Percentiles rank a stretch among this genome's conserved stretches.
Evolutionary conservation across 2,797 vertebrate genomes (phyloP).

Genomic region (Pelochelys cantorii): DNA sequence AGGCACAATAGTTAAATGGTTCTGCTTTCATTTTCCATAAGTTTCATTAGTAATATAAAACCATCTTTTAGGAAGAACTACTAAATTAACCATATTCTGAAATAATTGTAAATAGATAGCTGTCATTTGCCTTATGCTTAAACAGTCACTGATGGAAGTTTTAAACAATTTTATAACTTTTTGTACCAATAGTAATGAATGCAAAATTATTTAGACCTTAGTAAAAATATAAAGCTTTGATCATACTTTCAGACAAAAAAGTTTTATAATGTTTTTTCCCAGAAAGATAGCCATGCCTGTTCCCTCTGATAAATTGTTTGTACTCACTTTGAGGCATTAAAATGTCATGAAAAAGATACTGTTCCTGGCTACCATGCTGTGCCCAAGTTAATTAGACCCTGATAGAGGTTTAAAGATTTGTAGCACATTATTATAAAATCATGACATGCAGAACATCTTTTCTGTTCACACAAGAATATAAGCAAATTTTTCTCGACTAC

Average conservation of each 20-base stretch:
- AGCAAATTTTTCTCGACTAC: background rate
- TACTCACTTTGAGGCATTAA: slow-evolving; percentile 5
- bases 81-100: background rate
- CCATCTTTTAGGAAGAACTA: background rate
- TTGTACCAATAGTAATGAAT: background rate
- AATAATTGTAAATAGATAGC: background rate
- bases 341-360: slow-evolving; percentile 19
- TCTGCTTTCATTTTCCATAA: background rate
- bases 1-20: background rate
- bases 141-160: background rate
- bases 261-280: background rate
- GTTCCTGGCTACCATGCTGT: background rate
- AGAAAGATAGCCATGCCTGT: background rate
- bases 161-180: slow-evolving; percentile 1
- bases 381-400: slow-evolving; percentile 20
- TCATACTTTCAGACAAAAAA: background rate
- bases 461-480: background rate
- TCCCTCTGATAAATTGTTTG: slow-evolving; percentile 12
- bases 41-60: background rate
- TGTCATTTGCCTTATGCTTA: background rate
- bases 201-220: background rate
- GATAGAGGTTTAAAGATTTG: background rate
- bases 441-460: background rate
- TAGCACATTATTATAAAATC: slow-evolving; percentile 9
- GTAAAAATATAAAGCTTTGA: background rate